Evolutionary conservation across 2,797 vertebrate genomes (phyloP).

Genomic region (Enteromius thamalakanensis): DNA sequence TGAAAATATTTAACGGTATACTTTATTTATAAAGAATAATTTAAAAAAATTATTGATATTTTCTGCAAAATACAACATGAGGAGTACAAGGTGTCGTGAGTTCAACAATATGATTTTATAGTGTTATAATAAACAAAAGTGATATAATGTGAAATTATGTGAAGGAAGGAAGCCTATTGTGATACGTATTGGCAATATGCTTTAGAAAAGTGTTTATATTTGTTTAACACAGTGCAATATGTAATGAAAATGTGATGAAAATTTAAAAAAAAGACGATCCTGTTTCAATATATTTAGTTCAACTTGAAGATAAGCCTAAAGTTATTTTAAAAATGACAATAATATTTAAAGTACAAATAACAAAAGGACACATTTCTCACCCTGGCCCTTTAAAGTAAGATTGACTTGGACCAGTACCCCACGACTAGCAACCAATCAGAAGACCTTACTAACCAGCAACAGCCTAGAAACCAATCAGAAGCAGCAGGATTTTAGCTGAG

Average conservation of each 20-base stretch:
- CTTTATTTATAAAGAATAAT: not conserved
- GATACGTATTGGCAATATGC: not conserved
- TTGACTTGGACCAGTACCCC: not conserved
- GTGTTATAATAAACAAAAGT: not conserved
- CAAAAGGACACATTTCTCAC: not conserved
- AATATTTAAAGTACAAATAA: not conserved
- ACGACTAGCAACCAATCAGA: not conserved
- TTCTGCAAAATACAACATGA: not conserved
- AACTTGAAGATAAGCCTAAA: too few relatives aligned
- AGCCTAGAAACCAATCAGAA: slow-evolving; percentile 2
- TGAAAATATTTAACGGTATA: too few relatives aligned
- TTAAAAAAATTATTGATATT: not conserved
- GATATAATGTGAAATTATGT: too few relatives aligned
- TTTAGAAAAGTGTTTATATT: not conserved
- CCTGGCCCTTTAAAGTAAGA: not conserved
- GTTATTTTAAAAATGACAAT: not conserved
- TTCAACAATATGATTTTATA: not conserved
- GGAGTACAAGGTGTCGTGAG: not conserved
- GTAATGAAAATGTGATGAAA: too few relatives aligned
- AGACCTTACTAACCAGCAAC: not conserved
- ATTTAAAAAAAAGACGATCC: not conserved
- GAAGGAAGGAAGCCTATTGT: too few relatives aligned
- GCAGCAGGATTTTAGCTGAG: not conserved
- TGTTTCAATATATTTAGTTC: too few relatives aligned
- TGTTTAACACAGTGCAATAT: not conserved